Conservation (phyloP, 92 coral and sea anemone genomes). For the Parazoanthus atlanticus region DNA sequence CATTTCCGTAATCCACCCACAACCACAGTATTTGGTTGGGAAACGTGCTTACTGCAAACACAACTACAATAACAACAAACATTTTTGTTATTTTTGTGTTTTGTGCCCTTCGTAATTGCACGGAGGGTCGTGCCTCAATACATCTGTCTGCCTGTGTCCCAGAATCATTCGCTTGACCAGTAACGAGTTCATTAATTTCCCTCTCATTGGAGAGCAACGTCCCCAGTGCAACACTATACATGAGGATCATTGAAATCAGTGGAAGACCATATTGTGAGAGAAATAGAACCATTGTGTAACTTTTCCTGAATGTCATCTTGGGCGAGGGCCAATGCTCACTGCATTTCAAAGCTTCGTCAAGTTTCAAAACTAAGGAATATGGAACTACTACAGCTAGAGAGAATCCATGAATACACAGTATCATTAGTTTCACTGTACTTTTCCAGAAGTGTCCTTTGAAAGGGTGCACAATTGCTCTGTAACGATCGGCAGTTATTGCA, state of each 20-base stretch:
- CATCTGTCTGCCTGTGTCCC: not conserved
- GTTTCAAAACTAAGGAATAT: constrained; percentile 58
- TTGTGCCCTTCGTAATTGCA: constrained; percentile 69
- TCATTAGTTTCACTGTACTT: constrained; percentile 36
- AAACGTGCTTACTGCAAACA: constrained; percentile 80
- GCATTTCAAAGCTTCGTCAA: constrained; percentile 57
- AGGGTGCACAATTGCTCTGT: constrained; percentile 75
- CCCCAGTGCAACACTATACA: constrained; percentile 63
- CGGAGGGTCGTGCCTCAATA: not conserved
- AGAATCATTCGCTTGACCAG: not conserved
- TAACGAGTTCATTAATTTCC: not conserved
- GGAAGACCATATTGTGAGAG: constrained; percentile 79
- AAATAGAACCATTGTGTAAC: constrained; percentile 71
- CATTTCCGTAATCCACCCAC: constrained; percentile 74
- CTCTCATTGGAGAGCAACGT: constrained; percentile 43
- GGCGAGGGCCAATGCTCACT: constrained; percentile 74
- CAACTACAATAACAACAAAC: constrained; percentile 81
- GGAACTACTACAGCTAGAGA: constrained; percentile 69
- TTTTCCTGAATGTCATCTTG: constrained; percentile 53
- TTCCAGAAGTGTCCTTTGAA: constrained; percentile 64
- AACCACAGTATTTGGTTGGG: constrained; percentile 91
- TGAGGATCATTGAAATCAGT: constrained; percentile 53
- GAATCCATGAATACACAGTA: constrained; percentile 37
- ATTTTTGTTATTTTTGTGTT: constrained; percentile 83
- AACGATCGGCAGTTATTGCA: constrained; percentile 78